Evolutionary conservation across 2,797 vertebrate species (phyloP).

Genomic region (Xerus rutilus): DNA sequence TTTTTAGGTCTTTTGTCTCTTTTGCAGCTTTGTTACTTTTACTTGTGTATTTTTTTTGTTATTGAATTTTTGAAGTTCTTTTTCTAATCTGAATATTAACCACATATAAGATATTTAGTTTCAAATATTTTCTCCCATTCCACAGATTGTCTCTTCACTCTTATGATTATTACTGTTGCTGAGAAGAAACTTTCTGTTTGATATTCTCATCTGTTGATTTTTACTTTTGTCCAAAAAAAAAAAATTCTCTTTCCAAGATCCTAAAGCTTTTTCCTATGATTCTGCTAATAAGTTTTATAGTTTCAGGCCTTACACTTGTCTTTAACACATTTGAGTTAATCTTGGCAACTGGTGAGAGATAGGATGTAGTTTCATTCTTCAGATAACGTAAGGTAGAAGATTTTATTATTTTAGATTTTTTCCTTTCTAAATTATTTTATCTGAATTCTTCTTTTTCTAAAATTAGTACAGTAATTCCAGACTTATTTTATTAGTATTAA

Average conservation of each 20-base stretch:
- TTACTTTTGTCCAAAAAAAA: too few species aligned
- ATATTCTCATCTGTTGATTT: not conserved
- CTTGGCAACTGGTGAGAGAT: not conserved
- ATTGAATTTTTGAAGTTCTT: too few species aligned
- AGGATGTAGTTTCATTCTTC: not conserved
- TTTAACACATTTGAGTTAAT: not conserved
- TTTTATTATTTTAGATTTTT: not conserved
- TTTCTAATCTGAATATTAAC: too few species aligned
- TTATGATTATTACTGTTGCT: not conserved
- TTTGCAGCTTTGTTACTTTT: too few species aligned
- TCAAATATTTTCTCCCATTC: too few species aligned
- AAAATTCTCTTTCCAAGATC: not conserved
- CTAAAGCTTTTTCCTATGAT: too few species aligned
- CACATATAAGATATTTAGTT: too few species aligned
- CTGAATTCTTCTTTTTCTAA: not conserved
- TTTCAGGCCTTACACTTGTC: not conserved
- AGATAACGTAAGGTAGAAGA: not conserved
- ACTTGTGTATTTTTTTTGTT: too few species aligned
- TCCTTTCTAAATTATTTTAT: not conserved
- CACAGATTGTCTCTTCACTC: too few species aligned
- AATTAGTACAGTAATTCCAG: not conserved
- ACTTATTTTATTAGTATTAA: not conserved
- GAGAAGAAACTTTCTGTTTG: not conserved
- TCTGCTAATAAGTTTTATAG: not conserved
- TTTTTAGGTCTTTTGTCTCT: too few species aligned